Conservation (phyloP, 2,888 invertebrate species). For the Salpingus planirostris region DNA sequence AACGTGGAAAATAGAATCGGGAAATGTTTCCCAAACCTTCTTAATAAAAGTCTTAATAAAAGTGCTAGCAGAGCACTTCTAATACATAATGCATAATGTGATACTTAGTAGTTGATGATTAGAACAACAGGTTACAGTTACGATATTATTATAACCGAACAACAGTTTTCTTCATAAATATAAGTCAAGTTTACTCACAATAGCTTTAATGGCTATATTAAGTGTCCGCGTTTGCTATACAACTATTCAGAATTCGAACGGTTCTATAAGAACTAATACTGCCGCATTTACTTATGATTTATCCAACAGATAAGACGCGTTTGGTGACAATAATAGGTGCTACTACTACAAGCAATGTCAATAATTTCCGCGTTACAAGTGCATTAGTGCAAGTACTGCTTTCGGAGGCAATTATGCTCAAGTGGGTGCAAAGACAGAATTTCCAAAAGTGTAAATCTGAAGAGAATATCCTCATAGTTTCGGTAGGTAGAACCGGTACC, state of each 20-base stretch:
- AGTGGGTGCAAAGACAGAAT: slow-evolving; percentile 37
- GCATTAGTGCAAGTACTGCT: too few relatives aligned
- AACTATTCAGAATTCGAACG: slow-evolving; percentile 4
- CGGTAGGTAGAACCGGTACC: too few relatives aligned
- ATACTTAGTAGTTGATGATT: slow-evolving; percentile 2
- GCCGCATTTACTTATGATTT: slow-evolving; percentile 21
- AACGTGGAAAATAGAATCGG: too few relatives aligned
- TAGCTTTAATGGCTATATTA: slow-evolving; percentile 9
- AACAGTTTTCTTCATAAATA: slow-evolving; percentile 20
- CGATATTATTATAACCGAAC: too few relatives aligned
- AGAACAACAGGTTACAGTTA: too few relatives aligned
- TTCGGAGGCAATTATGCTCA: slow-evolving; percentile 26
- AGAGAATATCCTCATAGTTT: slow-evolving; percentile 18
- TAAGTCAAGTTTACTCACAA: slow-evolving; percentile 19
- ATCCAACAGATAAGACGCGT: slow-evolving; percentile 17
- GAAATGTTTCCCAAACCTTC: too few relatives aligned
- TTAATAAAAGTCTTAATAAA: too few relatives aligned
- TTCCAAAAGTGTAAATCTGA: slow-evolving; percentile 20
- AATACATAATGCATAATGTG: slow-evolving; percentile 10
- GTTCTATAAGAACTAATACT: too few relatives aligned
- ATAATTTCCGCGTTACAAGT: background rate
- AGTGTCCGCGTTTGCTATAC: too few relatives aligned
- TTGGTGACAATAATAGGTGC: slow-evolving; percentile 1
- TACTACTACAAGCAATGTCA: background rate
- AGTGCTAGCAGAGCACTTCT: too few relatives aligned